A percentile compares a stretch with the other conserved stretches of the same genome.
Conservation (phyloP, 2,888 invertebrate species). For the Orgyia antiqua region DNA sequence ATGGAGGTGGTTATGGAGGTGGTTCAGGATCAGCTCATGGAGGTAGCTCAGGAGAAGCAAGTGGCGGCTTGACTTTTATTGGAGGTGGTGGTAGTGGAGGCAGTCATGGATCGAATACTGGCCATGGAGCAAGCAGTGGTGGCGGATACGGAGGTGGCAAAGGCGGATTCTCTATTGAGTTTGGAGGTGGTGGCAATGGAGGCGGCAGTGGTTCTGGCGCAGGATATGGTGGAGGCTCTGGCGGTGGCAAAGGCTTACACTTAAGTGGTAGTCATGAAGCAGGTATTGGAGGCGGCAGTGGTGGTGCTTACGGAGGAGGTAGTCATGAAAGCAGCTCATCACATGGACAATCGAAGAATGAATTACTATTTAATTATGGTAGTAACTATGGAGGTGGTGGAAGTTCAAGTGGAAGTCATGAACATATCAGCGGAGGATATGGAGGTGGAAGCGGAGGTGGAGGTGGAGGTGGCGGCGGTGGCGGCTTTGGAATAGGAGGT, state of each 20-base stretch:
- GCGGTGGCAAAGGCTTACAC: not conserved
- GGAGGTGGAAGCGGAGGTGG: constrained; percentile 24
- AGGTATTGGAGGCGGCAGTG: constrained; percentile 1
- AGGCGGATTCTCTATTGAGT: no score
- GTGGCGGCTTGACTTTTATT: constrained; percentile 7
- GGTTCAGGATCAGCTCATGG: constrained; percentile 7
- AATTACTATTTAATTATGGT: no score
- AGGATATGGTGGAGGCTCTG: not conserved
- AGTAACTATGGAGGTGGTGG: not conserved
- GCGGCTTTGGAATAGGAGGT: not conserved
- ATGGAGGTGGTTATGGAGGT: constrained; percentile 14
- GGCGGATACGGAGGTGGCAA: constrained; percentile 21
- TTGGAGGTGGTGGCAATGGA: constrained; percentile 14
- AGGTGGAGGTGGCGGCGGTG: constrained; percentile 6
- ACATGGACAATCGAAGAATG: no score
- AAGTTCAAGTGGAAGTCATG: constrained; percentile 13
- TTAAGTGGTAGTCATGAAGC: no score
- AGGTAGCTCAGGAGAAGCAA: constrained; percentile 20
- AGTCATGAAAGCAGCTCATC: constrained; percentile 6
- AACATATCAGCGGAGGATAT: constrained; percentile 29
- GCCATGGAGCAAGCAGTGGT: constrained; percentile 9
- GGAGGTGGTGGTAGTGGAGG: constrained; percentile 8
- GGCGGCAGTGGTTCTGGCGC: not conserved
- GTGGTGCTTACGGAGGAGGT: constrained; percentile 13
- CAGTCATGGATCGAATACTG: constrained; percentile 27